These are phyloP conservation scores for Dasysyrphus albostriatus DNA, from an alignment of 2,888 invertebrate species.

Conservation along the genomic window DNA sequence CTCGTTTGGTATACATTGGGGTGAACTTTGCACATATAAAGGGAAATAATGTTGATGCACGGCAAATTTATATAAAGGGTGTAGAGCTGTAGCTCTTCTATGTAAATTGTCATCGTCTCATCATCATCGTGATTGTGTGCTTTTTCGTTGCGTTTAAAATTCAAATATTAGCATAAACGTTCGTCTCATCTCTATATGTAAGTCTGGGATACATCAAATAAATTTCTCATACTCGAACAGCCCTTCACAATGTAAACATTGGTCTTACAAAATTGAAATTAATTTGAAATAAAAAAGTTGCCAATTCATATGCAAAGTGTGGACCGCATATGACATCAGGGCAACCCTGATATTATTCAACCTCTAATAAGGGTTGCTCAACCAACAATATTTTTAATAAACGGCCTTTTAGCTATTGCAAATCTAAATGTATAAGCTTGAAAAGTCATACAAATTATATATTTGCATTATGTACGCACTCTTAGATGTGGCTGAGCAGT, in stretches of 20 bases:
- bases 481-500: constrained; percentile 49
- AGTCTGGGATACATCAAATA: constrained; percentile 47
- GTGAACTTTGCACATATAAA: constrained; percentile 30
- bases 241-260: constrained; percentile 71
- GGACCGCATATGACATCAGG: constrained; percentile 26
- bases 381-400: constrained; percentile 24
- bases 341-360: constrained; percentile 24
- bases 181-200: constrained; percentile 6
- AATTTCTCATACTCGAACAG: constrained; percentile 62
- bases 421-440: background rate
- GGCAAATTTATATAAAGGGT: constrained; percentile 41
- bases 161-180: constrained; percentile 72
- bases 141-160: constrained; percentile 59
- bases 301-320: constrained; percentile 72
- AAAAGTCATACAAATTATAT: background rate
- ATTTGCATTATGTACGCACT: background rate
- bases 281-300: constrained; percentile 68
- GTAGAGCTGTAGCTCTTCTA: background rate
- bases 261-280: constrained; percentile 75
- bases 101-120: constrained; percentile 54
- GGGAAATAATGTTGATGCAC: constrained; percentile 43
- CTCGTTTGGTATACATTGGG: constrained; percentile 6
- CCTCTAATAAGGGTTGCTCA: constrained; percentile 14
- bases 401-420: constrained; percentile 57
- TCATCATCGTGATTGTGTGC: constrained; percentile 9